A percentile compares a stretch with the other conserved stretches of the same genome.
Evolutionary conservation across 2,888 invertebrate genomes (phyloP).

Genomic region (Beris chalybata): DNA sequence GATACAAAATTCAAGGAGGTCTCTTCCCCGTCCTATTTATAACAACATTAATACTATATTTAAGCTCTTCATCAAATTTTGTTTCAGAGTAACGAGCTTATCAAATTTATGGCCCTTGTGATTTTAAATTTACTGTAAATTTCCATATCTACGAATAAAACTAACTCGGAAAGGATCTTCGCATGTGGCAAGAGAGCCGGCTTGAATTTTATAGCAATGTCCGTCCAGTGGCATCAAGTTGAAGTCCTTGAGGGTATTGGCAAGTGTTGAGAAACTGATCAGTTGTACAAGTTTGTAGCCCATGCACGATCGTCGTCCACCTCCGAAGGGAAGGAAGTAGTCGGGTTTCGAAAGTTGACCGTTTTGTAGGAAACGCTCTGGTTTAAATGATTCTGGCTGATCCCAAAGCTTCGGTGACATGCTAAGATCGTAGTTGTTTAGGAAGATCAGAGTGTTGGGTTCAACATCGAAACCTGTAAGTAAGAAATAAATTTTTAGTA

Average conservation of each 20-base stretch:
- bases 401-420: constrained; percentile 66
- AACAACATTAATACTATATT: constrained; percentile 15
- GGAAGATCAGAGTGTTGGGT: constrained; percentile 65
- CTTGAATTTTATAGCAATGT: constrained; percentile 59
- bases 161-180: constrained; percentile 58
- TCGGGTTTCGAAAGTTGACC: constrained; percentile 64
- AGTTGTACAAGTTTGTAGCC: constrained; percentile 69
- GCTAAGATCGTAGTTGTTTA: constrained; percentile 70
- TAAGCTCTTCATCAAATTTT: constrained; percentile 4
- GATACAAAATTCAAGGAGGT: constrained; percentile 3
- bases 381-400: constrained; percentile 62
- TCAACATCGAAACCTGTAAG: constrained; percentile 62
- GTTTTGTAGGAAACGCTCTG: constrained; percentile 64
- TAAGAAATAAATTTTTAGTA: constrained; percentile 28
- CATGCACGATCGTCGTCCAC: constrained; percentile 68
- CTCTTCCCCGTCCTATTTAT: neutral
- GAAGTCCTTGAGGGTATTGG: constrained; percentile 61
- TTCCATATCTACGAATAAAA: constrained; percentile 45
- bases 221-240: constrained; percentile 57
- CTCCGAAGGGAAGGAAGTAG: constrained; percentile 68
- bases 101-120: neutral
- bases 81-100: constrained; percentile 3
- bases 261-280: constrained; percentile 60
- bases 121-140: constrained; percentile 5
- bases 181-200: constrained; percentile 62